These are phyloP conservation scores for Alectura lathami DNA, from an alignment of 2,113 vertebrate species.

Conservation along the genomic window DNA sequence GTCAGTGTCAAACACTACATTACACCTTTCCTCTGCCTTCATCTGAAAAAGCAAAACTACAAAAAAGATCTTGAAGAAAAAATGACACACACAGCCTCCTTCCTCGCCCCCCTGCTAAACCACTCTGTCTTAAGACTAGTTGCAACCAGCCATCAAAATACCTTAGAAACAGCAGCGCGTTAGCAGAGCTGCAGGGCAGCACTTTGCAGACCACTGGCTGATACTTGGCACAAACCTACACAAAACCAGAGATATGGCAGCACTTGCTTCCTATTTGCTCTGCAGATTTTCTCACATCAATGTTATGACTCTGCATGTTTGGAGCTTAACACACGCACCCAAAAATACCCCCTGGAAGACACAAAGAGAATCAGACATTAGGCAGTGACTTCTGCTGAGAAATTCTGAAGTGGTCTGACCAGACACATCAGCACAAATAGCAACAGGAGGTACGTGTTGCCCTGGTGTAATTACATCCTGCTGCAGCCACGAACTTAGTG, in stretches of 20 bases:
- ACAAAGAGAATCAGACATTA: not conserved
- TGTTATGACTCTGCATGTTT: constrained; percentile 27
- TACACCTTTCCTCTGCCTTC: not conserved
- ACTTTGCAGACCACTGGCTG: not conserved
- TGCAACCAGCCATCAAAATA: not conserved
- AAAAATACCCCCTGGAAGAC: constrained; percentile 37
- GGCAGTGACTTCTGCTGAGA: not conserved
- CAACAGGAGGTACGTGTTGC: not conserved
- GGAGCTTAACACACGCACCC: constrained; percentile 18
- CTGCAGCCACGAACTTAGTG: not conserved
- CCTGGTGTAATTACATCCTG: constrained; percentile 32
- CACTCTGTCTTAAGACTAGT: not conserved
- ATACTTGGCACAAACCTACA: not conserved
- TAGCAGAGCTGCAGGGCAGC: not conserved
- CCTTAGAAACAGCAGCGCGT: not conserved
- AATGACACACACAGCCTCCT: not conserved
- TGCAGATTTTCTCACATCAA: not conserved
- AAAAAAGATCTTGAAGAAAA: not conserved
- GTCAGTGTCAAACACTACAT: too few species aligned
- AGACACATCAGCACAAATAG: not conserved
- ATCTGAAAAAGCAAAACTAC: not conserved
- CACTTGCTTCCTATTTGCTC: fast-evolving
- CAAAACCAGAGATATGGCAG: not conserved
- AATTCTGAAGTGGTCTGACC: not conserved
- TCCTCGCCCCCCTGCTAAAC: not conserved